A percentile compares a stretch with the other conserved stretches of the same genome.
These are phyloP conservation scores for Dioctria linearis DNA, from an alignment of 2,888 invertebrate genomes.

Conservation along the genomic window DNA sequence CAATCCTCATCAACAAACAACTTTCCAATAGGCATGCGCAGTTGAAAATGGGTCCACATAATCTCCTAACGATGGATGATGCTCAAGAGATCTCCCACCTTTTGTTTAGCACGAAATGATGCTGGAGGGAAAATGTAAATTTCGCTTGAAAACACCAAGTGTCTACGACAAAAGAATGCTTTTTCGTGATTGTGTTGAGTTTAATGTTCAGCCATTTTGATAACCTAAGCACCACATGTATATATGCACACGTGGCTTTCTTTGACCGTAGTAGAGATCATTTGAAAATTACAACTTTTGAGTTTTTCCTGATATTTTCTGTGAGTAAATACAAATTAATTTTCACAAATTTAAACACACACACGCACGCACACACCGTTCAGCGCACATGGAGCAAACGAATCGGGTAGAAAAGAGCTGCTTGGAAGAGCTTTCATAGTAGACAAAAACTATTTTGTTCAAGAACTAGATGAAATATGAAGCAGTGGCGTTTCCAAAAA, in stretches of 20 bases:
- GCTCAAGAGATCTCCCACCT: constrained; percentile 8
- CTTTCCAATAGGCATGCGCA: constrained; percentile 32
- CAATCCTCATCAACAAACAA: neutral
- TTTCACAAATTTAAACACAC: neutral
- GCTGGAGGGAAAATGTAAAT: constrained; percentile 25
- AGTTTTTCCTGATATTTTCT: constrained; percentile 15
- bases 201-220: constrained; percentile 8
- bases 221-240: neutral
- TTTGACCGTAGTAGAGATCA: constrained; percentile 5
- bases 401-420: neutral
- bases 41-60: constrained; percentile 12
- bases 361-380: neutral
- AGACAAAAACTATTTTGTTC: neutral
- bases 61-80: neutral
- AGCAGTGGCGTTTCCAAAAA: too few relatives aligned
- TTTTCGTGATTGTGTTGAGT: neutral
- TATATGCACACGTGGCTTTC: constrained; percentile 41
- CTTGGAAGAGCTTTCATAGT: constrained; percentile 6
- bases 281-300: constrained; percentile 35
- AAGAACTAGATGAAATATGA: neutral
- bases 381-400: neutral
- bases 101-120: neutral
- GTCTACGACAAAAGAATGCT: neutral
- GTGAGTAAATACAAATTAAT: constrained; percentile 12
- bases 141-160: neutral